A percentile compares a stretch with the other conserved stretches of the same genome.
Evolutionary conservation across 2,888 invertebrate genomes (phyloP).

Genomic region (Oscheius sp.): DNA sequence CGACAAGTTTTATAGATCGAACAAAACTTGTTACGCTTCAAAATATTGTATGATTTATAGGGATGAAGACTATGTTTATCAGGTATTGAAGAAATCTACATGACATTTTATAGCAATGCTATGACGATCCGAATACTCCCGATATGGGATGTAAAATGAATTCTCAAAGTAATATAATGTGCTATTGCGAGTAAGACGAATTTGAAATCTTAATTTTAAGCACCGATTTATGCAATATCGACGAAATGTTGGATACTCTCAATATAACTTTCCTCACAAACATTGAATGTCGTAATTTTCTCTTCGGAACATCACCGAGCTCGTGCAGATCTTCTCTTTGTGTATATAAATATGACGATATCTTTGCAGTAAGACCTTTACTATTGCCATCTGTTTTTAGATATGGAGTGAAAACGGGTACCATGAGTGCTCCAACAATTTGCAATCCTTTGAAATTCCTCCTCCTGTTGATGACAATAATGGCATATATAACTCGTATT

Average conservation of each 20-base stretch:
- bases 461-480: not conserved
- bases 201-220: not conserved
- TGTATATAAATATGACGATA: not conserved
- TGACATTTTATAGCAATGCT: too few relatives aligned
- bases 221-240: not conserved
- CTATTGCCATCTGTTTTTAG: not conserved
- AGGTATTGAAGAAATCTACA: too few relatives aligned
- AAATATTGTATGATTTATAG: not conserved
- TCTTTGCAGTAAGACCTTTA: not conserved
- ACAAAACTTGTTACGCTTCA: not conserved
- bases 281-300: not conserved
- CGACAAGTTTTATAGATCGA: not conserved
- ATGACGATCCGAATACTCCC: conserved; percentile 4
- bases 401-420: not conserved
- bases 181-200: conserved; percentile 5
- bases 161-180: not conserved
- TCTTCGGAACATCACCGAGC: not conserved
- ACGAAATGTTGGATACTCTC: not conserved
- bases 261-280: not conserved
- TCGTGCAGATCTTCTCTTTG: not conserved
- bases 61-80: not conserved
- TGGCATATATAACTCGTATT: not conserved
- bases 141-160: not conserved
- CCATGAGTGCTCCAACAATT: not conserved
- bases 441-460: not conserved